Evolutionary conservation across 2,888 invertebrate genomes (phyloP).

Genomic region (Furcula furcula): DNA sequence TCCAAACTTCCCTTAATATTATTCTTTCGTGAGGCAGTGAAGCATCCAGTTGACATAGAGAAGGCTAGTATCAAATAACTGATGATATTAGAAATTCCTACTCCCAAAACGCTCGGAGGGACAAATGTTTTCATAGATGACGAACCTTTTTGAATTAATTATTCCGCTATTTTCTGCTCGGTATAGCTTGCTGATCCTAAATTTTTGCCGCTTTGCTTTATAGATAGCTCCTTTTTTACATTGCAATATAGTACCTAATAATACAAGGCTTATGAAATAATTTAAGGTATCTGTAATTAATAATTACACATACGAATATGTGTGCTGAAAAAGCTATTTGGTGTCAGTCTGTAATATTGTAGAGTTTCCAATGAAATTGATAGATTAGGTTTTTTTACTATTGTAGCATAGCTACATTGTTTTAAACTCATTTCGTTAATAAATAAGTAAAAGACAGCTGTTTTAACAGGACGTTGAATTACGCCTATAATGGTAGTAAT

Average conservation of each 20-base stretch:
- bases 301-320: not conserved
- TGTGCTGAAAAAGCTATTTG: too few species aligned
- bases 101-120: slow-evolving; percentile 23
- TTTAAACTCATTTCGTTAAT: too few species aligned
- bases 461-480: too few species aligned
- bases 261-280: too few species aligned
- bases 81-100: slow-evolving; percentile 64
- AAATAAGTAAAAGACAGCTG: too few species aligned
- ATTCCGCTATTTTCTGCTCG: slow-evolving; percentile 16
- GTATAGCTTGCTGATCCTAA: slow-evolving; percentile 17
- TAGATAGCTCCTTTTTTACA: slow-evolving; percentile 4
- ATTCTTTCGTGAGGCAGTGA: slow-evolving; percentile 26
- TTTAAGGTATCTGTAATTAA: not conserved
- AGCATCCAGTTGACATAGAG: slow-evolving; percentile 43
- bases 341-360: too few species aligned
- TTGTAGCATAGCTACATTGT: too few species aligned
- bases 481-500: too few species aligned
- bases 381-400: too few species aligned
- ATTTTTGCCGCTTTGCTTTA: slow-evolving; percentile 7
- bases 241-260: slow-evolving; percentile 2
- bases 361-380: too few species aligned
- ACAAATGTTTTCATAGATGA: slow-evolving; percentile 28
- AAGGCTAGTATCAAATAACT: slow-evolving; percentile 48
- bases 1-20: slow-evolving; percentile 24
- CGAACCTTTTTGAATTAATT: slow-evolving; percentile 28